Evolutionary conservation across 1,140 invertebrate genomes (phyloP), one percentile per base, ranked within the genome.

Genomic region (Dreissena polymorpha): DNA sequence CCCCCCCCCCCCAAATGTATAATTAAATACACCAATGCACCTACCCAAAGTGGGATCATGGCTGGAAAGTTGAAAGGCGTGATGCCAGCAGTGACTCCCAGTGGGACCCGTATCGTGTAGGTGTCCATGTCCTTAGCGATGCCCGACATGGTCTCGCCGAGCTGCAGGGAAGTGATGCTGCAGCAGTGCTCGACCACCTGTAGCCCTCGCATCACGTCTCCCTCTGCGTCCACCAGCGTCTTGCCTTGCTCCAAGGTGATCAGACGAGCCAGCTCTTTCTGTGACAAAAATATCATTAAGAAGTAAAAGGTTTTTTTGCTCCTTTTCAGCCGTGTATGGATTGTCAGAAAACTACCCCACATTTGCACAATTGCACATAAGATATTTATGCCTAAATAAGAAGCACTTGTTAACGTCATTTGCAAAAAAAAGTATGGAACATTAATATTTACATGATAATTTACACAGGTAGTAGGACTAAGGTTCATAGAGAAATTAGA

Each of bases 241-340:
- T 99, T 99, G 29, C 99, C 99, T 94, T 99, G 99, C 94, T 99
- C 99, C 87, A 95, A 93, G 14, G 99, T 99, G 53, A 99, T 97
- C 91, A 96, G 98, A 81, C 96, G 95, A 0, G 98, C 98, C 77
- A 99, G 93, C 91, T 96, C 95, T 94, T 96, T 96, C 95, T 97
- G 94, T 16, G 88, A 88, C 64, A 53, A 18, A 65, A 73, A 25
- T 2, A 80, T 16, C 3, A 39, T 39, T 39, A 39, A 39, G 39
- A 39, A 39, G 39, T 39, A 8, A 39, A 39, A 5, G 8, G 39
- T 8, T 39, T 39, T 39, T 39, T 39, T n/a, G n/a, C 39, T 39
- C 3, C 39, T 5, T 39, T 39, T 39, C 39, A 39, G 39, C 2
- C 2, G 39, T 5, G 39, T 39, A 39, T 39, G 39, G 39, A 39